Conservation (phyloP, 2,888 invertebrate genomes). For the Omphaloscelis lunosa region DNA sequence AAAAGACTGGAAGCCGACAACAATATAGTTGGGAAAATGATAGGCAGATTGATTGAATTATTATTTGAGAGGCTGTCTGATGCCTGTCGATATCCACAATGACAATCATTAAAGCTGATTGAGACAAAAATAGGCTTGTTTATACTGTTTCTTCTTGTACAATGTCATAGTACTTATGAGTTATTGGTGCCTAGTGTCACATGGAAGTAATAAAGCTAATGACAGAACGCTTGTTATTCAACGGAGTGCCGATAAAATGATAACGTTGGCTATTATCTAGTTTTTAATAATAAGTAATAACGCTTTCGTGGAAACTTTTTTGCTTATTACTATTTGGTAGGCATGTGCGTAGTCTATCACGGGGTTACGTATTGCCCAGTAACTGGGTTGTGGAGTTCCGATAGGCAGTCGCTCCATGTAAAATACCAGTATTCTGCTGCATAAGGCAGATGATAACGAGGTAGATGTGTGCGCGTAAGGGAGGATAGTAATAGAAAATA, state of each 20-base stretch:
- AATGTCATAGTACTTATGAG: conserved; percentile 10
- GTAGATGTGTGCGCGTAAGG: not conserved
- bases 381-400: not conserved
- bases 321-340: conserved; percentile 7
- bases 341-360: too few species aligned
- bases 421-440: not conserved
- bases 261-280: conserved; percentile 38
- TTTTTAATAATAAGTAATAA: conserved; percentile 19
- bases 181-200: conserved; percentile 22
- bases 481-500: not conserved
- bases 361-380: too few species aligned
- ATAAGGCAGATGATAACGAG: not conserved
- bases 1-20: too few species aligned
- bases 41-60: too few species aligned
- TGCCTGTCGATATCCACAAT: conserved; percentile 14
- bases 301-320: conserved; percentile 42
- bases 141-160: not conserved
- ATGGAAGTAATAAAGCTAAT: conserved; percentile 29
- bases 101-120: conserved; percentile 14
- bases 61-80: not conserved
- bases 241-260: conserved; percentile 35
- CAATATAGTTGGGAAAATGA: too few species aligned
- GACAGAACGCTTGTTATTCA: conserved; percentile 29
- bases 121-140: conserved; percentile 25
- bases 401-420: not conserved